Evolutionary conservation across 2,888 invertebrate genomes (phyloP), one percentile per base, ranked within the genome.

Genomic region (Campoplex nolae): DNA sequence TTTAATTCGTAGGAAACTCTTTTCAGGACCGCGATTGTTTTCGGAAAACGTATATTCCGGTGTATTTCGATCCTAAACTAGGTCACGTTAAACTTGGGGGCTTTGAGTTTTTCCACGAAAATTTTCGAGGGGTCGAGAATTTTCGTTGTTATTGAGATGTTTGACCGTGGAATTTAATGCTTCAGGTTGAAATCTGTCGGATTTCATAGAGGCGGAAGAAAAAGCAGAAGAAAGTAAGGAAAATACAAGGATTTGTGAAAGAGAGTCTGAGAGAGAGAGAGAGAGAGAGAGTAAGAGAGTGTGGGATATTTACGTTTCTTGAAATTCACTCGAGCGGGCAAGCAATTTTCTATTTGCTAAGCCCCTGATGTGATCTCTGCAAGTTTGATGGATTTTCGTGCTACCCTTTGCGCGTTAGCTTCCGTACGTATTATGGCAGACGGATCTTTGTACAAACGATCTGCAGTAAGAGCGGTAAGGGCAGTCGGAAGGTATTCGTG

Each of bases 401-500:
- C 58, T 71, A 42, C 42, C 48, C 62, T 70, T 83, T 71, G 70
- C 32, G 42, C 42, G 68, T 68, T 71, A 48, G 70, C 70, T 73
- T 38, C 8, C n/a, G 28, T 9, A 68, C 6, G n/a, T 68, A 78
- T 48, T 32, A 18, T 16, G 56, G 68, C 51, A 54, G 76, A 81
- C 65, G 85, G 54, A 84, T 77, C 67, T 85, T 82, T 76, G 85
- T 67, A 81, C 73, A 77, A 85, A 77, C 76, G 76, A 82, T 85
- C 73, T 80, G 54, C 56, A 73, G 71, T 62, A 54, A 70, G 48
- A 28, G 75, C 48, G 18, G 62, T n/a, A 75, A 65, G 38, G 51
- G 58, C 35, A 54, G 70, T 8, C 65, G 38, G 35, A 13, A 71
- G 35, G 42, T 32, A 48, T 65, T 65, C 77, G 75, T 76, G 54